Percentiles rank a stretch among this genome's conserved stretches.
phyloP scores from a whole-genome alignment of 2,888 invertebrate species.

The Elmis aenea region DNA sequence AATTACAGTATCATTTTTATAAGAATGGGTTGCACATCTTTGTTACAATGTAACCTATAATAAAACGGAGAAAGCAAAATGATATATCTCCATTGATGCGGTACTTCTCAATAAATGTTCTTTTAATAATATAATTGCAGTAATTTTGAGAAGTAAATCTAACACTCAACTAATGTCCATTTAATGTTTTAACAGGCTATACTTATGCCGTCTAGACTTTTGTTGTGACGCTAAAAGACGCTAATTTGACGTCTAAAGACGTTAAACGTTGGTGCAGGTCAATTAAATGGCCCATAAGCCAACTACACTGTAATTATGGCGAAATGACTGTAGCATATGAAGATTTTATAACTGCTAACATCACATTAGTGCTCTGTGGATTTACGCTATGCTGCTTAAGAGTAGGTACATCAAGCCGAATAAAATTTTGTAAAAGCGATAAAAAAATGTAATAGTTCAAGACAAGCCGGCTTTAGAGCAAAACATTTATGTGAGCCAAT shows the following conservation, averaged over 20 bases:
- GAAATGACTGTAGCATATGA: neutral
- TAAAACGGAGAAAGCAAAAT: conserved; percentile 12
- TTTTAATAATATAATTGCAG: conserved; percentile 23
- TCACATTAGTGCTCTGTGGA: too few relatives aligned
- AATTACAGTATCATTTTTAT: too few relatives aligned
- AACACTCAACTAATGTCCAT: conserved; percentile 34
- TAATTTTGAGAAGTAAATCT: conserved; percentile 27
- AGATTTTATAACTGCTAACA: neutral
- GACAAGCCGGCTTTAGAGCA: too few relatives aligned
- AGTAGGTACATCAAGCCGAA: too few relatives aligned
- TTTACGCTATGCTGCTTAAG: too few relatives aligned
- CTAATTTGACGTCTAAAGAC: conserved; percentile 40
- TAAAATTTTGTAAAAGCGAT: too few relatives aligned
- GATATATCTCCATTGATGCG: conserved; percentile 10
- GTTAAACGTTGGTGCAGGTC: conserved; percentile 28
- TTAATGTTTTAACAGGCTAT: conserved; percentile 35
- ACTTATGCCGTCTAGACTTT: conserved; percentile 35
- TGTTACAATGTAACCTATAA: conserved; percentile 11
- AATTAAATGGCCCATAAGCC: conserved; percentile 23
- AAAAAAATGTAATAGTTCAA: too few relatives aligned
- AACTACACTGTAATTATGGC: conserved; percentile 23
- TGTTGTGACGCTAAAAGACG: conserved; percentile 38
- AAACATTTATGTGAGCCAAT: too few relatives aligned
- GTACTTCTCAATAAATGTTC: conserved; percentile 21
- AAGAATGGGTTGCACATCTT: conserved; percentile 16